phyloP scores from a whole-genome alignment of 2,113 vertebrate genomes.

The Fukomys damarensis region DNA sequence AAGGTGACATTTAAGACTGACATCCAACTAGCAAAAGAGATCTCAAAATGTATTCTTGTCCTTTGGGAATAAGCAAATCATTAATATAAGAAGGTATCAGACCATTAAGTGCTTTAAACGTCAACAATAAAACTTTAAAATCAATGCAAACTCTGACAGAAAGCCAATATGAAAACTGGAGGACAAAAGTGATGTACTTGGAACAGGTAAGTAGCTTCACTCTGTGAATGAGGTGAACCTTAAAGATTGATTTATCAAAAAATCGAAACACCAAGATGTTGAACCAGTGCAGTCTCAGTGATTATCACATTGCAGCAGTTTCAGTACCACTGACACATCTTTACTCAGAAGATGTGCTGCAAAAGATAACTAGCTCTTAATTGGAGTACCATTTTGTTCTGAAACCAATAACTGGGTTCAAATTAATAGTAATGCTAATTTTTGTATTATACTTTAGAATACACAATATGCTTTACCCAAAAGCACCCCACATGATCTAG shows the following conservation, averaged over 20 bases:
- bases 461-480: not conserved
- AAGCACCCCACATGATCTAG: not conserved
- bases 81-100: conserved; percentile 80
- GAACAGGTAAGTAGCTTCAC: conserved; percentile 60
- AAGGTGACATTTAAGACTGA: conserved; percentile 80
- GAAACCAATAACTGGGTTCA: not conserved
- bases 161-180: conserved; percentile 77
- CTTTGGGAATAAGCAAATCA: conserved; percentile 77
- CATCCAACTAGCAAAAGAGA: conserved; percentile 70
- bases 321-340: not conserved
- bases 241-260: conserved; percentile 72
- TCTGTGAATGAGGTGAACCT: conserved; percentile 58
- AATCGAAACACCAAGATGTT: conserved; percentile 65
- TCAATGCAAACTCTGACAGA: conserved; percentile 77
- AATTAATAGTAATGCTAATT: not conserved
- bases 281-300: conserved; percentile 22
- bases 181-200: conserved; percentile 74
- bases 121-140: conserved; percentile 84
- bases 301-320: conserved; percentile 28
- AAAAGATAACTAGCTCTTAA: not conserved
- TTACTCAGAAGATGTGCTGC: not conserved
- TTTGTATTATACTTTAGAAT: not conserved
- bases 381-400: not conserved
- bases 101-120: conserved; percentile 76
- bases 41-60: conserved; percentile 74